Conservation (phyloP, 2,888 invertebrate species). For the Drosophila aldrichi region DNA sequence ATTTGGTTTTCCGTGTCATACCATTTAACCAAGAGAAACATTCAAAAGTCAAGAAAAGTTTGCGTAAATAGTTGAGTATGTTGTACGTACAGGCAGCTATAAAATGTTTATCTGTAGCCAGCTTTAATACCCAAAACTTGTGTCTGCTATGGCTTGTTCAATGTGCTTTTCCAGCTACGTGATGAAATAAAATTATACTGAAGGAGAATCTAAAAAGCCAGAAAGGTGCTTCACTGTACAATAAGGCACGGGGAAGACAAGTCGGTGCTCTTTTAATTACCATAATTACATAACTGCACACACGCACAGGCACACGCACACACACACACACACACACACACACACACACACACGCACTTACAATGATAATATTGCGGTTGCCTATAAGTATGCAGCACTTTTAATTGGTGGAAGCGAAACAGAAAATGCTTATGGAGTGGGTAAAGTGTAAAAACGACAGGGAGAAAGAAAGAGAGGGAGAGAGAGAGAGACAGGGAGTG, state of each 20-base stretch:
- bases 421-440: slow-evolving; percentile 3
- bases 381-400: slow-evolving; percentile 74
- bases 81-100: not conserved
- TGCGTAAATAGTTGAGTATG: not conserved
- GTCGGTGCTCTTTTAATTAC: slow-evolving; percentile 73
- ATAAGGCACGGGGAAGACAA: slow-evolving; percentile 40
- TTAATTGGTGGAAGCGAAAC: slow-evolving; percentile 13
- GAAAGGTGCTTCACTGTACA: slow-evolving; percentile 58
- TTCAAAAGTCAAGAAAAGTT: not conserved
- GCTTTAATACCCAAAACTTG: not conserved
- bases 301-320: slow-evolving; percentile 18
- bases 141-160: not conserved
- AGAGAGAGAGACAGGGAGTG: not conserved
- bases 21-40: not conserved
- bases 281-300: slow-evolving; percentile 78
- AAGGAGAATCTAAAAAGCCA: slow-evolving; percentile 28
- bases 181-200: slow-evolving; percentile 21
- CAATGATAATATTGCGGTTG: slow-evolving; percentile 58
- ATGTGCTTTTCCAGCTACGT: slow-evolving; percentile 3
- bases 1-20: no score
- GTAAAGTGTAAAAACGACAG: not conserved
- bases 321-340: slow-evolving; percentile 14
- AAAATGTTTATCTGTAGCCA: slow-evolving; percentile 2
- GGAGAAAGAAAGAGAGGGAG: not conserved
- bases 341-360: slow-evolving; percentile 5